Evolutionary conservation across 1,140 invertebrate species (phyloP), one percentile per base, ranked within the genome.

Genomic region (Ditylenchus dipsaci): DNA sequence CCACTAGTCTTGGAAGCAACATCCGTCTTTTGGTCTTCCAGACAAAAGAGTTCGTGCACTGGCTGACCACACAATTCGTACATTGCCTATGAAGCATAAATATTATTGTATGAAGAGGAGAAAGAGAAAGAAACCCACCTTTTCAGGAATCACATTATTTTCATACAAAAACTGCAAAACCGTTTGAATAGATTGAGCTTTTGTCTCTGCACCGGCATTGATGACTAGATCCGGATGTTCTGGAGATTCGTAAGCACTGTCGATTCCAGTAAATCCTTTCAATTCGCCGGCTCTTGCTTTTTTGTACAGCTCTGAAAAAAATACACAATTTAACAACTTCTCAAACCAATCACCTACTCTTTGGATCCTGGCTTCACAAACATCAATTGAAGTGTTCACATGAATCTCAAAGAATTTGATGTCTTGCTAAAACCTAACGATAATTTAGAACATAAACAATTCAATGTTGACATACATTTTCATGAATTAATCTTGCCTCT

Each of bases 181-280:
- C 11, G 62, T 77, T 61, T 87, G 83, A 61, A 92, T 90, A 68
- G 90, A 92, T 77, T 95, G 90, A 74, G 91, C 88, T 1, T 95
- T 87, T 23, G 88, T 88, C 29, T 86, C 86, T 67, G 89, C 88
- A 29, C 90, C 90, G 0, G 94, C 93, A 78, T 90, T 90, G 1
- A 97, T 87, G 53, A 91, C 86, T 23, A 97, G 82, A 77, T 98
- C 93, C 0, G 94, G 91, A 63, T 88, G 87, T 68, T 88, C 86
- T 0, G 95, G 95, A 23, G 88, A 87, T 83, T 98, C 93, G 84
- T 98, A 98, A 56, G 88, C 88, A 73, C 93, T 90, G 81, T 96
- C 94, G 66, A 98, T 93, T n/a, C 95, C 95, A 70, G 95, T 98
- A 82, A 98, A 97, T 19, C 92, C 88, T 86, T 91, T 93, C 65